Evolutionary conservation across 2,113 vertebrate genomes (phyloP), one percentile per base, ranked within the genome.

Genomic region (Sylvietta virens): DNA sequence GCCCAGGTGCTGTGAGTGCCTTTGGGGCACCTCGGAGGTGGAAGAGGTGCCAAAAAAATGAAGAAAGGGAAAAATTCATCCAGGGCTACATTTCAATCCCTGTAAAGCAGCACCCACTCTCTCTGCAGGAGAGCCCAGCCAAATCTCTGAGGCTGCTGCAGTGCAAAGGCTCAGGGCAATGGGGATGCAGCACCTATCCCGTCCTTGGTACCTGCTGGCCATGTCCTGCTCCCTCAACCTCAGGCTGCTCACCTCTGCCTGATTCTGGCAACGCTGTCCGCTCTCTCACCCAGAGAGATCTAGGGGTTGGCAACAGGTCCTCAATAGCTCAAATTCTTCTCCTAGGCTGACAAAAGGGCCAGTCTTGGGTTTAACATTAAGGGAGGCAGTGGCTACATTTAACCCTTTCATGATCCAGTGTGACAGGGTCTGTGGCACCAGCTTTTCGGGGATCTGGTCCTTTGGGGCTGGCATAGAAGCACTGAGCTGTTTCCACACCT

Each of bases 1-100:
- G 24, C 31, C 44, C 1, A 0, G 42, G 42, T n/a, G n/a, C 39
- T 35, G 30, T 8, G 15, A 37, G 4, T 40, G 24, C 31, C 62
- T 57, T 47, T 0, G 0, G 37, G n/a, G n/a, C n/a, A 48, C n/a
- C 37, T 61, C 0, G 0, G 27, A 12, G 7, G 24, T 74, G 47
- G 19, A 60, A 67, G 19, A 30, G 14, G 9, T 40, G 45, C 16
- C 23, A 16, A 33, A 79, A 45, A 26, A 26, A 48, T 67, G 3
- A 57, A 10, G 9, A 31, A 66, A 57, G 10, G 10, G 9, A 5
- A 85, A 89, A 74, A 30, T 10, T 15, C 7, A 6, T 76, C 51
- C 56, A 4, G 48, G 44, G 14, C 13, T 71, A 37, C 8, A 21
- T 71, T 81, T 81, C 35, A 94, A n/a, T 37, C 3, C 19, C 12